Evolutionary conservation across 35 echinoderm and acorn worm genomes (phyloP).

Genomic region (Apostichopus parvimensis): DNA sequence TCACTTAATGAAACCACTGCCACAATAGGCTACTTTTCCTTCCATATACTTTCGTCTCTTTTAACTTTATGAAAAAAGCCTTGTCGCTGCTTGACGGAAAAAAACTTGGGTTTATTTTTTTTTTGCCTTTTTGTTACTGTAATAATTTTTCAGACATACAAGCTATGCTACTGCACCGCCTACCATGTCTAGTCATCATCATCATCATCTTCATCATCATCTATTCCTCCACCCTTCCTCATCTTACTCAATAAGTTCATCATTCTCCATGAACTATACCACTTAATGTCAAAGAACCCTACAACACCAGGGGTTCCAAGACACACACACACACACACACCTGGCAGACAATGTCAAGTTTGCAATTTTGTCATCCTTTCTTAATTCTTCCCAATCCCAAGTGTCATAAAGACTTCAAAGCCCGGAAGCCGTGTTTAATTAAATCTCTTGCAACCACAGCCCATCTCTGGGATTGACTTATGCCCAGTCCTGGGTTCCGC

Average conservation of each 20-base stretch:
- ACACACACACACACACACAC: not conserved
- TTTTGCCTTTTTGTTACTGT: constrained; percentile 2
- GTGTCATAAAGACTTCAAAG: not conserved
- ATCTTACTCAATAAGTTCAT: not conserved
- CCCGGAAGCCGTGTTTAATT: not conserved
- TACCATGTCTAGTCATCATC: constrained; percentile 13
- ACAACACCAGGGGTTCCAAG: not conserved
- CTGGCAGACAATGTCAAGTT: not conserved
- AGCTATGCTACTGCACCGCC: constrained; percentile 16
- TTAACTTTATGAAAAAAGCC: not conserved
- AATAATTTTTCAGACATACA: constrained; percentile 12
- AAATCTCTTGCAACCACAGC: too few relatives aligned
- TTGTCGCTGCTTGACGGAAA: not conserved
- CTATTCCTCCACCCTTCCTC: not conserved
- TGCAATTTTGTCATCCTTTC: not conserved
- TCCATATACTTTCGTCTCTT: too few relatives aligned
- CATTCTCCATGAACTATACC: not conserved
- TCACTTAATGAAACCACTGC: not conserved
- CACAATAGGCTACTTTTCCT: too few relatives aligned
- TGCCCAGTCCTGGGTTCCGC: constrained; percentile 56
- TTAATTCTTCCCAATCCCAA: not conserved
- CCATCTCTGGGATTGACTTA: not conserved
- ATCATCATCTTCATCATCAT: constrained; percentile 25
- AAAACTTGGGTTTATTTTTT: constrained; percentile 33
- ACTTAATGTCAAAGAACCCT: too few relatives aligned